Percentiles rank a stretch among this genome's conserved stretches.
phyloP scores from a whole-genome alignment of 2,797 vertebrate species.

The Macropodus opercularis region DNA sequence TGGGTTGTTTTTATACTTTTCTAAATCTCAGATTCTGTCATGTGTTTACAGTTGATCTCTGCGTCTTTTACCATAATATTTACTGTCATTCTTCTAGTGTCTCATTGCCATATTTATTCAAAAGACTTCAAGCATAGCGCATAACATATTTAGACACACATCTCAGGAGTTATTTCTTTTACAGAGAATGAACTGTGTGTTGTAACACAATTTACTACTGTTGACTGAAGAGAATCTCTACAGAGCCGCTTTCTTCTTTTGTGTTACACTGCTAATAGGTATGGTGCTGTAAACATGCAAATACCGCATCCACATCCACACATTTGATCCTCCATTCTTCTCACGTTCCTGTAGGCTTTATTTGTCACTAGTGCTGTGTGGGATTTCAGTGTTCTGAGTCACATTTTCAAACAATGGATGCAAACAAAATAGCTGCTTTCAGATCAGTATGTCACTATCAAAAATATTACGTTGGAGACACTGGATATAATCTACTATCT shows the following conservation, averaged over 20 bases:
- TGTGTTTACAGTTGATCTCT: slow-evolving; percentile 16
- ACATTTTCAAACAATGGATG: slow-evolving; percentile 44
- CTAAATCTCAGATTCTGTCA: slow-evolving; percentile 23
- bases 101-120: slow-evolving; percentile 37
- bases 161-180: slow-evolving; percentile 69
- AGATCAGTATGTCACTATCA: slow-evolving; percentile 38
- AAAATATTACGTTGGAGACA: slow-evolving; percentile 23
- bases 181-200: slow-evolving; percentile 25
- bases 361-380: slow-evolving; percentile 53
- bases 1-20: slow-evolving; percentile 24
- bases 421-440: slow-evolving; percentile 57
- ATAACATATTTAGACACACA: slow-evolving; percentile 40
- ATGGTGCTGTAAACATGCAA: slow-evolving; percentile 62
- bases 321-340: slow-evolving; percentile 32
- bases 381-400: slow-evolving; percentile 53
- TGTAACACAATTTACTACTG: slow-evolving; percentile 46
- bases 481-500: slow-evolving; percentile 40
- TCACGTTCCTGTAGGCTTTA: slow-evolving; percentile 50
- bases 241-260: slow-evolving; percentile 43
- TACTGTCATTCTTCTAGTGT: slow-evolving; percentile 15
- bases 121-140: slow-evolving; percentile 19
- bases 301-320: slow-evolving; percentile 34
- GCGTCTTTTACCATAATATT: slow-evolving; percentile 24
- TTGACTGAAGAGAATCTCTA: slow-evolving; percentile 38
- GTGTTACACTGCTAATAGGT: slow-evolving; percentile 55